Conservation (phyloP, 2,888 invertebrate genomes). For the Athetis lepigone region DNA sequence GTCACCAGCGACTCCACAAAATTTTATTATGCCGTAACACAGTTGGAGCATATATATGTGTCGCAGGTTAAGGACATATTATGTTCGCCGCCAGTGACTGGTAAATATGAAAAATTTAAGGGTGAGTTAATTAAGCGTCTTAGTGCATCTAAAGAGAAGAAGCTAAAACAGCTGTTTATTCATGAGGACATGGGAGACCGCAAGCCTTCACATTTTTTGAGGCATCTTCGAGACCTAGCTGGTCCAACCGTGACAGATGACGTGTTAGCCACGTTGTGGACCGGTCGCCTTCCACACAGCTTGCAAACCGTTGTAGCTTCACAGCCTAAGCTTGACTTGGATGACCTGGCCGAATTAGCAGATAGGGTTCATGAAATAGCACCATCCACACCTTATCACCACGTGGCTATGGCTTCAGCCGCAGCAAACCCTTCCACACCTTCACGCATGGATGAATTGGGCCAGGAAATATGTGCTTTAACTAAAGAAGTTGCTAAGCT, state of each 20-base stretch:
- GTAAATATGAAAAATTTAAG: slow-evolving; percentile 19
- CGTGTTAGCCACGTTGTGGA: slow-evolving; percentile 1
- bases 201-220: slow-evolving; percentile 18
- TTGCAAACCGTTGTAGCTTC: slow-evolving; percentile 15
- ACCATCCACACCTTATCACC: slow-evolving; percentile 3
- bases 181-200: slow-evolving; percentile 22
- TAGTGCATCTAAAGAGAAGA: slow-evolving; percentile 15
- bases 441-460: too few species aligned
- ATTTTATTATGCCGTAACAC: slow-evolving; percentile 1
- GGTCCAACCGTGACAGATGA: slow-evolving; percentile 10
- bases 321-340: slow-evolving; percentile 8
- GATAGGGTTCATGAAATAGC: slow-evolving; percentile 27
- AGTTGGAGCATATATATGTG: slow-evolving; percentile 1
- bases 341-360: slow-evolving; percentile 23
- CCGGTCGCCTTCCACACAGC: slow-evolving; percentile 19
- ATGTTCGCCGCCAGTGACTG: background rate
- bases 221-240: slow-evolving; percentile 6
- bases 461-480: too few species aligned
- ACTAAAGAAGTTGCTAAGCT: too few species aligned
- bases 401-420: too few species aligned
- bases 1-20: slow-evolving; percentile 12
- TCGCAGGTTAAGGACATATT: slow-evolving; percentile 9
- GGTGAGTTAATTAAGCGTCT: slow-evolving; percentile 8
- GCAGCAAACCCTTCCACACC: too few species aligned
- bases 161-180: slow-evolving; percentile 14